A percentile compares a stretch with the other conserved stretches of the same genome.
Evolutionary conservation across 2,888 invertebrate genomes (phyloP).

Genomic region (Heterodera filipjevi): DNA sequence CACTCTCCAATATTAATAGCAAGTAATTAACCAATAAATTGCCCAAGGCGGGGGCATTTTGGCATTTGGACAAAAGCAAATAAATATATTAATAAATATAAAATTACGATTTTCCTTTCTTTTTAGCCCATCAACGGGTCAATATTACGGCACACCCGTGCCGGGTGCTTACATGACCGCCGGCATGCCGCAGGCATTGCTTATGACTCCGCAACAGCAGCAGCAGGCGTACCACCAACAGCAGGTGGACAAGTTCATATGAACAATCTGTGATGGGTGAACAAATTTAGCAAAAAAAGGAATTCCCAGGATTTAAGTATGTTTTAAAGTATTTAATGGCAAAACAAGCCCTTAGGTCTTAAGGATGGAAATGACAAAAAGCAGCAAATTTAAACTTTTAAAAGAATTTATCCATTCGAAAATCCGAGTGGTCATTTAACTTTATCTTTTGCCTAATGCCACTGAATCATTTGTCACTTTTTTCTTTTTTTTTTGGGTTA

Average conservation of each 20-base stretch:
- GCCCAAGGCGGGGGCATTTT: not conserved
- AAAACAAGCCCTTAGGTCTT: no score
- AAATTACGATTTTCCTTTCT: not conserved
- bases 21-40: not conserved
- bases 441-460: no score
- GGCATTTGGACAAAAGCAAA: not conserved
- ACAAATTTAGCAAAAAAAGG: no score
- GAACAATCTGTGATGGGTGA: no score
- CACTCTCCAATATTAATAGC: not conserved
- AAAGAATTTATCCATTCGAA: no score
- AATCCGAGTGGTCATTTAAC: no score
- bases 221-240: not conserved
- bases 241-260: not conserved
- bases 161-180: constrained; percentile 4
- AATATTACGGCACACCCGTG: not conserved
- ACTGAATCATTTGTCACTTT: no score
- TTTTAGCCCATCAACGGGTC: not conserved
- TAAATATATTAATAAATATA: not conserved
- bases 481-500: no score
- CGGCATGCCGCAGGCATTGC: not conserved
- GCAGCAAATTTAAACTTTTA: no score
- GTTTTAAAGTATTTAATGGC: no score
- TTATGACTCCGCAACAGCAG: not conserved
- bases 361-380: no score
- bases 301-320: no score